Percentiles rank a stretch among this genome's conserved stretches.
Evolutionary conservation across 53 echinoderm and acorn worm species (phyloP).

Genomic region (Mesocentrotus franciscanus): DNA sequence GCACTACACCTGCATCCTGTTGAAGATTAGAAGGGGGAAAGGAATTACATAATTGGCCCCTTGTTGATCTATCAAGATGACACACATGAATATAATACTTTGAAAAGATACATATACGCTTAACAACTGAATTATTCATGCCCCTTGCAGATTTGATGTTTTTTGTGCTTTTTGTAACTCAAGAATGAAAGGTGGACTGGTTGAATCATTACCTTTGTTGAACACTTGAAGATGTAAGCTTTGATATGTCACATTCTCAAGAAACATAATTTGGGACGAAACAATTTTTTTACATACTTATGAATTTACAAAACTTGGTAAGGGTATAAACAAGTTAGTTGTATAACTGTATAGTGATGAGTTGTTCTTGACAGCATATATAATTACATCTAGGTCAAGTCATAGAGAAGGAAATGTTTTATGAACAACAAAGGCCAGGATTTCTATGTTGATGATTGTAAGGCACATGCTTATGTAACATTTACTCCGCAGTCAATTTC

Average conservation of each 20-base stretch:
- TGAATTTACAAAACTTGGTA: too few species aligned
- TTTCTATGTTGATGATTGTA: neutral
- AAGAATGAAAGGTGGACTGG: too few species aligned
- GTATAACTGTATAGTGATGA: neutral
- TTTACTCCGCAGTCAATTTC: neutral
- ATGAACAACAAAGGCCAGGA: neutral
- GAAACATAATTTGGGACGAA: too few species aligned
- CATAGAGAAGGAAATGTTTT: neutral
- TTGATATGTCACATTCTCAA: too few species aligned
- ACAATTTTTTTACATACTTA: too few species aligned
- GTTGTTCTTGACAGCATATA: neutral
- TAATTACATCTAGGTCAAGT: neutral
- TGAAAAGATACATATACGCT: too few species aligned
- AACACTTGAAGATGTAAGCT: neutral
- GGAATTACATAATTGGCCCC: neutral
- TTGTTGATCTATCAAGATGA: neutral
- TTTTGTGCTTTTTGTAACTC: too few species aligned
- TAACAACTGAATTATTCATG: too few species aligned
- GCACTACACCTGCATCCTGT: neutral
- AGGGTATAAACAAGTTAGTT: too few species aligned
- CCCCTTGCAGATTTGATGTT: too few species aligned
- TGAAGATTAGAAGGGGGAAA: neutral
- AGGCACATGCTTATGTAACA: too few species aligned
- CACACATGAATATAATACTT: too few species aligned
- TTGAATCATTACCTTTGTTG: neutral